Percentiles rank a stretch among this genome's conserved stretches.
phyloP scores from a whole-genome alignment of 2,797 vertebrate species.

The Tapera naevia region DNA sequence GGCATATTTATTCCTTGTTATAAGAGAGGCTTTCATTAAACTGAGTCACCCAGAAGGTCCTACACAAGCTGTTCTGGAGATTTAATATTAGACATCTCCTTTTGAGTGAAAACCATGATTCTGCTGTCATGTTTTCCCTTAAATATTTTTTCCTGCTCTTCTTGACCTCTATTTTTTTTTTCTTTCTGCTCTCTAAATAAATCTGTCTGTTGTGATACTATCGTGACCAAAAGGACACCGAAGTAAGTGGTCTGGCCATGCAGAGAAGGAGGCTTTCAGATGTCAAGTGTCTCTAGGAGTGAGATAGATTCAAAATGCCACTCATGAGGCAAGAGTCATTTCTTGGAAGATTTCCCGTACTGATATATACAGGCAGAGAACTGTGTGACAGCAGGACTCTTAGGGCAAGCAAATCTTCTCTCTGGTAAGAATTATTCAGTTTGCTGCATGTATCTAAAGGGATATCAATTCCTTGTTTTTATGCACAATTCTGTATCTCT shows the following conservation, averaged over 20 bases:
- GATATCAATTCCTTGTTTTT: background rate
- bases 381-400: background rate
- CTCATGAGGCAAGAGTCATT: background rate
- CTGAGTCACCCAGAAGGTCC: background rate
- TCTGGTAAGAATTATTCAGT: background rate
- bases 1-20: background rate
- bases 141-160: background rate
- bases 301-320: conserved; percentile 5
- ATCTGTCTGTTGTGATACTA: background rate
- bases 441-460: background rate
- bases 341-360: background rate
- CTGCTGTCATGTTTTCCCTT: background rate
- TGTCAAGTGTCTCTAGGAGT: background rate
- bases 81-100: background rate
- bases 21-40: background rate
- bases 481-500: background rate
- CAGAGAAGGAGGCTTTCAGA: background rate
- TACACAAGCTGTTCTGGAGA: background rate
- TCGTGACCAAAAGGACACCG: background rate
- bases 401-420: background rate
- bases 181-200: background rate
- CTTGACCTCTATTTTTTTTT: background rate
- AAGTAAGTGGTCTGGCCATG: background rate
- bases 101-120: conserved; percentile 20
- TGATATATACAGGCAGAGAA: background rate